Base-by-base conservation (phyloP, 2,797 vertebrate species). In the Protonibea diacanthus region DNA sequence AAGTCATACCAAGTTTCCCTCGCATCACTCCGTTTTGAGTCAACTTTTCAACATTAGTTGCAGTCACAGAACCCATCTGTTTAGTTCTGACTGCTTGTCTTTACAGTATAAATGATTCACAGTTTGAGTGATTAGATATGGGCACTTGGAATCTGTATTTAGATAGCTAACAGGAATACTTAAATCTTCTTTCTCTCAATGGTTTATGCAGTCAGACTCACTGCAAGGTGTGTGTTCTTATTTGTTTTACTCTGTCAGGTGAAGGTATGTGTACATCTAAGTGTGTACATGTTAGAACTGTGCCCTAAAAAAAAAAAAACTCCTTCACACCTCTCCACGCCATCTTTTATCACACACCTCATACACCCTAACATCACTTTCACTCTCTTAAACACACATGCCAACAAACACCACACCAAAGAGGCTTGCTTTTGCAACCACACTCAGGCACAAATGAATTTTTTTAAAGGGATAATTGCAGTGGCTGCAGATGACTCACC, bases 401-500 rank as follows among this genome's bases (percentile, higher is more conserved):
- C 17, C 27, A 33, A 40, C 38, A 53, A 20, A 57, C 51, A 51
- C 56, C 45, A 25, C 65, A 60, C 57, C 57, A 33, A 63, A 74
- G 40, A 48, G 10, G 1, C 25, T 49, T n/a, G 4, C 21, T 45
- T 61, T 27, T 75, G 66, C 53, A 47, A 68, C 49, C 66, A 23
- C 68, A 56, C 33, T 58, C 11, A 21, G 42, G 63, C 59, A 61
- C 58, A 87, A 83, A 90, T 87, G 74, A 44, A 69, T 82, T 86
- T 79, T 77, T 65, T 61, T 29, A 25, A 25, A 61, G 7, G 33
- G 59, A 70, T 86, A 73, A 91, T 80, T 20, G 40, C 56, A 0
- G 1, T 63, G 42, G 79, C 60, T 20, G 67, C 23, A 2, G 44
- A 65, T 86, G 89, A 92, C 68, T 90, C 89, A 92, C 79, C 74